phyloP scores from a whole-genome alignment of 2,113 vertebrate genomes.

The Xiphias gladius region DNA sequence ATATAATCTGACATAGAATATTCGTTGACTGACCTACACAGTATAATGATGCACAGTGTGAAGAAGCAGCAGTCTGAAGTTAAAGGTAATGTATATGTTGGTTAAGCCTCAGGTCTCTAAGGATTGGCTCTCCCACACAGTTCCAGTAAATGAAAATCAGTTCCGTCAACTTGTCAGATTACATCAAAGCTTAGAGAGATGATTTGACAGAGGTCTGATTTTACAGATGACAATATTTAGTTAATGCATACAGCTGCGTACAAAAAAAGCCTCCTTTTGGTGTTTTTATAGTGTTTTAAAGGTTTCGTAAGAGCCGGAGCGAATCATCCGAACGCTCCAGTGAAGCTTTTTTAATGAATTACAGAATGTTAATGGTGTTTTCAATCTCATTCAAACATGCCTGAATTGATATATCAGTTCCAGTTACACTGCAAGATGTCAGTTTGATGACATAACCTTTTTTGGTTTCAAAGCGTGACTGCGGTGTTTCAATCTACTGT shows the following conservation, averaged over 20 bases:
- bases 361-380: background rate
- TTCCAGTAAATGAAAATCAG: conserved; percentile 23
- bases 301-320: conserved; percentile 7
- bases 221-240: conserved; percentile 31
- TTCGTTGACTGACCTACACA: too few species aligned
- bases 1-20: too few species aligned
- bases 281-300: conserved; percentile 21
- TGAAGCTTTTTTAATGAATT: conserved; percentile 20
- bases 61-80: background rate
- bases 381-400: conserved; percentile 12
- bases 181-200: conserved; percentile 35
- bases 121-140: conserved; percentile 37
- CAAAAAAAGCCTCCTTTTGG: conserved; percentile 23
- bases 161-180: conserved; percentile 47
- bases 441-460: conserved; percentile 18
- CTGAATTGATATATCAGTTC: conserved; percentile 26
- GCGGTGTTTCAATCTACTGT: background rate
- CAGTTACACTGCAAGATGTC: background rate
- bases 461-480: background rate
- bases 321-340: background rate
- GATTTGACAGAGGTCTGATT: conserved; percentile 46
- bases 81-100: conserved; percentile 36
- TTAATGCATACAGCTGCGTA: conserved; percentile 4
- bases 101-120: background rate
- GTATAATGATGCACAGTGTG: background rate